Percentiles rank a stretch among this genome's conserved stretches.
Evolutionary conservation across 2,113 vertebrate genomes (phyloP).

Genomic region (Bufo bufo): DNA sequence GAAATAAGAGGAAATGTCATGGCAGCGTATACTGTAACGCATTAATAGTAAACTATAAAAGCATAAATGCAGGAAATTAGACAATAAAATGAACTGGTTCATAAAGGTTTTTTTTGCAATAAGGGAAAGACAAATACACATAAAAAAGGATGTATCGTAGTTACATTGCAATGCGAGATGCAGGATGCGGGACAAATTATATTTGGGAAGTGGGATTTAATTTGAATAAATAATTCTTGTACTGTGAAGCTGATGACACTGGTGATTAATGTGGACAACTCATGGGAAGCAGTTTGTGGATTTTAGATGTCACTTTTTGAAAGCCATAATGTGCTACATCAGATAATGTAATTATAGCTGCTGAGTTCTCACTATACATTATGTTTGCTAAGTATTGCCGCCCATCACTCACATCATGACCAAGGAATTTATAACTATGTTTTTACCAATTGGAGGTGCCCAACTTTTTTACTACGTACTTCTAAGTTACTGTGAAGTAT

Average conservation of each 20-base stretch:
- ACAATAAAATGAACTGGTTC: background rate
- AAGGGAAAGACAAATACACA: background rate
- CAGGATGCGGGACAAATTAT: background rate
- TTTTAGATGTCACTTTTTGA: slow-evolving; percentile 36
- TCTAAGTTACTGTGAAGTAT: background rate
- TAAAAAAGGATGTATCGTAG: background rate
- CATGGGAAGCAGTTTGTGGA: slow-evolving; percentile 14
- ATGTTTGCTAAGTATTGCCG: slow-evolving; percentile 22
- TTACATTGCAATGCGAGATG: background rate
- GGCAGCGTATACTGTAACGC: background rate
- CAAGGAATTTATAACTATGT: background rate
- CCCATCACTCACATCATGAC: slow-evolving; percentile 1
- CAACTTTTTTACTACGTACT: background rate
- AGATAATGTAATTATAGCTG: slow-evolving; percentile 21
- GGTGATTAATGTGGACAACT: slow-evolving; percentile 9
- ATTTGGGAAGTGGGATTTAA: background rate
- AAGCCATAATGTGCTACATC: background rate
- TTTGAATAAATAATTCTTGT: slow-evolving; percentile 22
- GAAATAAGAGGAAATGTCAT: slow-evolving; percentile 16
- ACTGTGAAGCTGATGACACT: background rate
- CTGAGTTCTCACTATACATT: background rate
- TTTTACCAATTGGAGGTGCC: background rate
- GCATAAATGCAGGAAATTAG: slow-evolving; percentile 20
- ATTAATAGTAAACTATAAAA: background rate
- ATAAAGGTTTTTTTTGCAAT: background rate